Base-by-base conservation (phyloP, 1,140 invertebrate species). In the Drosophila hydei region DNA sequence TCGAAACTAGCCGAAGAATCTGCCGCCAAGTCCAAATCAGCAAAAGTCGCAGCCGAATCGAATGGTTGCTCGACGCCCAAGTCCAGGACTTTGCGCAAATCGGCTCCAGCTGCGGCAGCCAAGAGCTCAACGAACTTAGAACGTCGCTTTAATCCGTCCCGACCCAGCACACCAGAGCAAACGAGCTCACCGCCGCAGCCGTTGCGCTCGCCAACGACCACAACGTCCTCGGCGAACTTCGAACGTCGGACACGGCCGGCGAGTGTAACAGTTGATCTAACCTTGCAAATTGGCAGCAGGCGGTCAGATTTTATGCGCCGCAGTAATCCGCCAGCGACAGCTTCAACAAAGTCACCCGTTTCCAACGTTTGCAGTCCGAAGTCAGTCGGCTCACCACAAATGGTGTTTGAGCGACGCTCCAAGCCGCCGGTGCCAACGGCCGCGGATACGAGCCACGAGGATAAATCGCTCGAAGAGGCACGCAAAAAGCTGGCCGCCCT, bases 401-500 rank as follows among this genome's bases (percentile, higher is more conserved):
- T 12, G 7, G 25, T 43, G 4, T 55, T 45, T 11, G 61, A 64
- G 14, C 38, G 61, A 1, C 38, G 61, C n/a, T 0, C 9, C 1
- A 43, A 64, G 16, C 25, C 47, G 33, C 19, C 47, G 11, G 5
- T 33, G 8, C 55, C 16, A 3, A 12, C 36, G 2, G n/a, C 4
- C 7, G 0, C 7, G 11, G 30, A 40, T 16, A n/a, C 38, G 38
- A n/a, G n/a, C 38, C 1, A 40, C 4, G 38, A 16, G 38, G 38
- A 40, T 12, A n/a, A 25, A 3, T 52, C 64, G 4, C 51, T 87
- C 12, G 45, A 65, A 48, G 81, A 85, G 60, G 81, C 83, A 2
- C 81, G 81, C 25, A 85, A 80, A 16, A 85, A 85, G 21, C 36
- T 85, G 12, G 83, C 77, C 2, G 78, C 70, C 0, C 21, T 87